phyloP scores from a whole-genome alignment of 2,113 vertebrate species.

The Dendrocopos noguchii region DNA sequence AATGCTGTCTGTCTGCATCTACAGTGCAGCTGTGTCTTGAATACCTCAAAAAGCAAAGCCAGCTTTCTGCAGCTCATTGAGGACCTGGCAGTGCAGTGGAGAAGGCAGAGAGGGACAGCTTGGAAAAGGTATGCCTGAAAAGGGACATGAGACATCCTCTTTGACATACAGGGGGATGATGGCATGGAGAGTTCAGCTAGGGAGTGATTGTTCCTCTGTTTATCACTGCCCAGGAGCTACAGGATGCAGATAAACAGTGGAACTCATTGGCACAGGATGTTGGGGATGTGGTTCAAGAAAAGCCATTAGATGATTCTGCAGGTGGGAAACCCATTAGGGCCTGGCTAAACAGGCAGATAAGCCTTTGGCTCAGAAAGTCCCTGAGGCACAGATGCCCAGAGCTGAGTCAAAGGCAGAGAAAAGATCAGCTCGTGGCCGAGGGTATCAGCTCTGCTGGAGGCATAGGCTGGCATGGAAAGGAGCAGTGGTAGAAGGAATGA shows the following conservation, averaged over 20 bases:
- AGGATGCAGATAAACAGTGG: conserved; percentile 37
- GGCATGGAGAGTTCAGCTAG: conserved; percentile 2
- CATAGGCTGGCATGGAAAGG: not conserved
- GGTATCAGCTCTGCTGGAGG: not conserved
- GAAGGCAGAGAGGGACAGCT: not conserved
- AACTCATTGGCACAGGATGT: conserved; percentile 24
- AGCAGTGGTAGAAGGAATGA: not conserved
- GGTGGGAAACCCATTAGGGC: not conserved
- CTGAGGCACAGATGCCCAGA: not conserved
- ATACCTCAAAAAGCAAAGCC: not conserved
- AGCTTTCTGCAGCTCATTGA: not conserved
- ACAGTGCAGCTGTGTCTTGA: not conserved
- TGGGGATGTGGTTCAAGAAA: conserved; percentile 30
- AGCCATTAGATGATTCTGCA: conserved; percentile 18
- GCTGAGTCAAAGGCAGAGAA: not conserved
- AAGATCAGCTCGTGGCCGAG: fast-evolving
- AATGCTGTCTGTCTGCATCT: not conserved
- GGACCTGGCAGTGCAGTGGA: not conserved
- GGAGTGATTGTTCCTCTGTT: conserved; percentile 22
- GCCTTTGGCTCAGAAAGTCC: not conserved
- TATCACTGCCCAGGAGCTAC: conserved; percentile 7
- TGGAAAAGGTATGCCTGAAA: not conserved
- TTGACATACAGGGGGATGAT: not conserved
- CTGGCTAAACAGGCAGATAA: conserved; percentile 34
- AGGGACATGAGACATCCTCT: not conserved